These are phyloP conservation scores for Hyperoplus immaculatus DNA, from an alignment of 2,797 vertebrate genomes.

Conservation along the genomic window DNA sequence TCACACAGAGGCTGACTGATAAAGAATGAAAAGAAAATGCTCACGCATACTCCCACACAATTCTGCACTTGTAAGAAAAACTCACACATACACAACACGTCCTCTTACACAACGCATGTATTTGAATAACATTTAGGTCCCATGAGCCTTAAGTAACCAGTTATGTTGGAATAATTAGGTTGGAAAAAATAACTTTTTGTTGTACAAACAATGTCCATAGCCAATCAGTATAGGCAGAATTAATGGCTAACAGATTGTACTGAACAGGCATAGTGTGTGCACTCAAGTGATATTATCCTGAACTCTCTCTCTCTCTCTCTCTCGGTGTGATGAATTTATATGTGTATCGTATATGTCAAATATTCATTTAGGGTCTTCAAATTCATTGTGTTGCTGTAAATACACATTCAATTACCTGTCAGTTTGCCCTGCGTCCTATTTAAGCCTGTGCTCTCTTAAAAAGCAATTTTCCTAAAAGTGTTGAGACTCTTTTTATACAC, in stretches of 20 bases:
- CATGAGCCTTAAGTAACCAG: not conserved
- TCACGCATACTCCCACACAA: constrained; percentile 27
- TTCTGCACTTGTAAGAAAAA: not conserved
- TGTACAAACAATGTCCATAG: not conserved
- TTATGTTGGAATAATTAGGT: not conserved
- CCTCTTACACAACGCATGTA: constrained; percentile 6
- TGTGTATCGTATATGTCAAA: not conserved
- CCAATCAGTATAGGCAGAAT: constrained; percentile 16
- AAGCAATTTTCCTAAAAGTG: constrained; percentile 65
- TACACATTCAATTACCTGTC: constrained; percentile 32
- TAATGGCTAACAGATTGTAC: constrained; percentile 41
- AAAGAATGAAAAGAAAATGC: constrained; percentile 43
- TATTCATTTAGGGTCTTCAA: constrained; percentile 9
- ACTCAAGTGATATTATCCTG: not conserved
- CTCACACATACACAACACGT: not conserved
- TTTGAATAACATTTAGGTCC: constrained; percentile 12
- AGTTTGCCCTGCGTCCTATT: constrained; percentile 51
- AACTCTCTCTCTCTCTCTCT: not conserved
- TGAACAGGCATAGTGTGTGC: constrained; percentile 11
- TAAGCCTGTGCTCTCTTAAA: constrained; percentile 70
- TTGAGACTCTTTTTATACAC: constrained; percentile 60
- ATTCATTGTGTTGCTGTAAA: constrained; percentile 14
- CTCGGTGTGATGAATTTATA: constrained; percentile 10
- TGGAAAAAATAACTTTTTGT: not conserved
- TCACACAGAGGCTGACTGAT: constrained; percentile 46